phyloP scores from a whole-genome alignment of 2,888 invertebrate species.

The Metallyticus violacea region DNA sequence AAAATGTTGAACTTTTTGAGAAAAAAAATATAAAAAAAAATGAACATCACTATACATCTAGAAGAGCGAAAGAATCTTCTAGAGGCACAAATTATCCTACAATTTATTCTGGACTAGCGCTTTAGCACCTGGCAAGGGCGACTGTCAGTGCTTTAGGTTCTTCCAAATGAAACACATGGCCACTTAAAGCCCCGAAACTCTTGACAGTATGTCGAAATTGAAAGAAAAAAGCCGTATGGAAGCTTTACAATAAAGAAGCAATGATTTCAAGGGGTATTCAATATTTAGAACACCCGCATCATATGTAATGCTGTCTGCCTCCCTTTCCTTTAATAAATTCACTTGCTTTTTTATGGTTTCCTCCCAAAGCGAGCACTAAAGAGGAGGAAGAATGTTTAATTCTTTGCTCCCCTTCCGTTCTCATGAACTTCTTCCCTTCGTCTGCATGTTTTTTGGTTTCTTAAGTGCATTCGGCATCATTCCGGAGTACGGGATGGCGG shows the following conservation, averaged over 20 bases:
- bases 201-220: neutral
- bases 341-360: neutral
- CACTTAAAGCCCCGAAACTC: neutral
- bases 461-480: conserved; percentile 6
- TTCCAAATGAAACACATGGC: neutral
- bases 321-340: neutral
- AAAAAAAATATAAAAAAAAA: no score
- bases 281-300: neutral
- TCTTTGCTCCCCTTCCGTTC: neutral
- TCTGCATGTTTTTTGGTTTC: conserved; percentile 15
- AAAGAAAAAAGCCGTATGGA: neutral
- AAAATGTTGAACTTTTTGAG: no score
- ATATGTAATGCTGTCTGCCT: neutral
- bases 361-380: neutral
- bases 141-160: no score
- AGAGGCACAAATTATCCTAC: no score
- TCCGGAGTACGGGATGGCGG: neutral
- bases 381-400: conserved; percentile 7
- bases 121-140: no score
- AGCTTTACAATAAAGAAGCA: neutral
- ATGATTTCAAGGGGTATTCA: neutral
- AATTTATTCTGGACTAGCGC: no score
- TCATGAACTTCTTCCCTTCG: neutral
- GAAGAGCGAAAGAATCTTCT: no score
- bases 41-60: no score